Base-by-base conservation (phyloP, 2,113 vertebrate genomes). In the Chascanopsetta lugubris region DNA sequence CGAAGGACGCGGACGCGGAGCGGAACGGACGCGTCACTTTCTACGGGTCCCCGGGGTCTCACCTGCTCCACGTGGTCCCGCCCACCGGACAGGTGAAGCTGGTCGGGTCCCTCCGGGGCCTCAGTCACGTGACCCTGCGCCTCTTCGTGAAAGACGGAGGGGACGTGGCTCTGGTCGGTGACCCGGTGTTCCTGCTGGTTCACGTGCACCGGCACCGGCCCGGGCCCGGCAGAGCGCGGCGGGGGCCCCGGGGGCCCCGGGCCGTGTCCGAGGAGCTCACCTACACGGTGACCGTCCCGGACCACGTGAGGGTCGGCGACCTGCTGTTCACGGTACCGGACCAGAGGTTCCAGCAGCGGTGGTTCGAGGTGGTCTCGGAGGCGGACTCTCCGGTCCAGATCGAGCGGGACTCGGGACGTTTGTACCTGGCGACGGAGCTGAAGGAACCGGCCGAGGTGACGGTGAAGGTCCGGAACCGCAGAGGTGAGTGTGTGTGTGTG, bases 321-420 rank as follows among this genome's bases (percentile, higher is more conserved):
- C 74, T 93, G 61, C 86, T 95, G 15, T 95, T 94, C 88, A 95
- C 92, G 10, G 86, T 96, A 8, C 94, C 94, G 21, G 92, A 91
- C 55, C 84, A 83, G 61, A 88, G 72, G 61, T 94, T 93, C 47
- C 60, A 88, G 55, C 88, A 87, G 48, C 89, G 83, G 3, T 91
- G 94, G 91, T 95, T 95, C 81, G 93, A 95, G 76, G 62, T 94
- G 79, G 73, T 86, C 0, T 81, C 92, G 0, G 87, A 90, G 34
- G 65, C 72, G 0, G 32, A 78, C 15, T 74, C 91, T 0, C 87
- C 92, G 30, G 91, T 95, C 5, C 90, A 77, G 20, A 67, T 95
- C n/a, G 94, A 95, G 70, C 76, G 93, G 38, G 90, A 94, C 62
- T 92, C 94, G 2, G 95, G 95, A 15, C 86, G 93, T 5, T 77